Base-by-base conservation (phyloP, 1,140 invertebrate genomes). In the Pogonognathellus flavescens region DNA sequence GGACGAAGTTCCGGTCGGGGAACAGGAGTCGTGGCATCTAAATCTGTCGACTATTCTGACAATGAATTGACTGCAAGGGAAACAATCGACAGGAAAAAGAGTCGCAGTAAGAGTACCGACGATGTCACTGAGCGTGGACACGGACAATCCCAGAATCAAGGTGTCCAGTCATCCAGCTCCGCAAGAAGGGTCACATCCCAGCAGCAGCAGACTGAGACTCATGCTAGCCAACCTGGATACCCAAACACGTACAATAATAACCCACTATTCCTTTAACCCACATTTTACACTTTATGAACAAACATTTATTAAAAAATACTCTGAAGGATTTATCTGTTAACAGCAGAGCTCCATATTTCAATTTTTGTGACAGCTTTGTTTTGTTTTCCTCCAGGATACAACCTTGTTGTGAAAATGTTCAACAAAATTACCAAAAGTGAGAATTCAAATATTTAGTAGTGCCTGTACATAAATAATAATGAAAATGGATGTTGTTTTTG, bases 91-190 rank as follows among this genome's bases (percentile, higher is more conserved):
- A 53, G 89, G 55, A 88, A 87, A 76, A 93, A 94, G 89, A 94
- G 93, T 84, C 95, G 96, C 90, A 96, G 95, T 86, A 97, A 96
- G 91, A 96, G 95, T 91, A 96, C 96, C 25, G 96, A 97, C 91
- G 95, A 97, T 89, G 96, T 96, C 93, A 91, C 92, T n/a, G 80
- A 81, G 11, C 52, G 92, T 92, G 25, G 85, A 80, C 91, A 50
- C 90, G 93, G 92, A 87, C 91, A 92, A 92, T 88, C 90, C 91
- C 85, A 92, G 91, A 49, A 90, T 93, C 85, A 92, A 90, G 89
- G 88, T 93, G 89, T 57, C 80, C 52, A 82, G 16, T 55, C 53
- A 57, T 57, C 55, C 80, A 57, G 22, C 11, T 59, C 50, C 55
- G 14, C 41, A 4, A 82, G 86, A 62, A 76, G 84, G 22, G 62